Conservation (phyloP, 2,113 vertebrate genomes). For the Charadrius vociferus region DNA sequence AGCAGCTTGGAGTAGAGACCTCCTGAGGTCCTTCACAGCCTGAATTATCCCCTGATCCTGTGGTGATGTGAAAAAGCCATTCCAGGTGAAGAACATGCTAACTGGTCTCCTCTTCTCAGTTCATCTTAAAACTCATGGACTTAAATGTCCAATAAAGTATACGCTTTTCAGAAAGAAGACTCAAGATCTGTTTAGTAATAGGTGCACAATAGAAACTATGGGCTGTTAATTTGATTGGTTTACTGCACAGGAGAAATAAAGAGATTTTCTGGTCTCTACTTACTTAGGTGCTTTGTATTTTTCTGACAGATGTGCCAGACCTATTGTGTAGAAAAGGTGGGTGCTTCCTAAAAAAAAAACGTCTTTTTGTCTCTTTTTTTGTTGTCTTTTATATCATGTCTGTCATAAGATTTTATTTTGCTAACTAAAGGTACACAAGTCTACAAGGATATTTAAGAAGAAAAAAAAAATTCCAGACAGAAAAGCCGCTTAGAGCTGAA, state of each 20-base stretch:
- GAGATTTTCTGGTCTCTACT: background rate
- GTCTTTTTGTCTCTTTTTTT: background rate
- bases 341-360: background rate
- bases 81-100: background rate
- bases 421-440: background rate
- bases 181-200: background rate
- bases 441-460: background rate
- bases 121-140: background rate
- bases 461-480: background rate
- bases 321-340: background rate
- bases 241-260: background rate
- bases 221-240: background rate
- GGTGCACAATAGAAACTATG: background rate
- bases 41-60: background rate
- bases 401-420: background rate
- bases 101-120: background rate
- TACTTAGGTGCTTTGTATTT: background rate
- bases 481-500: background rate
- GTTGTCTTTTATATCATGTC: background rate
- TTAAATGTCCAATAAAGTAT: background rate
- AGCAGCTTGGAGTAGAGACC: background rate
- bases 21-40: background rate
- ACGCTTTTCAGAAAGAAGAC: background rate
- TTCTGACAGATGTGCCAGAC: background rate
- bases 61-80: background rate